Percentiles rank a stretch among this genome's conserved stretches.
Evolutionary conservation across 1,140 invertebrate species (phyloP).

Genomic region (Listronotus oregonensis): DNA sequence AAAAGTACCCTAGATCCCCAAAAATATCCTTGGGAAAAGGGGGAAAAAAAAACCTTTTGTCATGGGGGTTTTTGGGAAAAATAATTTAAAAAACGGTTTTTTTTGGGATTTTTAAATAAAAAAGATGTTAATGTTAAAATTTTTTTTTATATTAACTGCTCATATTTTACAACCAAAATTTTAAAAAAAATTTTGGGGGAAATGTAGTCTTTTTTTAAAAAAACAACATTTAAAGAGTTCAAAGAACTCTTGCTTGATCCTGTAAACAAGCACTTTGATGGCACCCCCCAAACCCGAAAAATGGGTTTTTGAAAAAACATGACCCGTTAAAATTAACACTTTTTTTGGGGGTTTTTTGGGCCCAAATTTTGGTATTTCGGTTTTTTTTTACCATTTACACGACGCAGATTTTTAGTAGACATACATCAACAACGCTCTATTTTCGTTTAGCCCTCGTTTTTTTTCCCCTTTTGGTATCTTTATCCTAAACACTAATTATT

Average conservation of each 20-base stretch:
- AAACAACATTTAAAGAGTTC: neutral
- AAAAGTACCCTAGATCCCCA: no score
- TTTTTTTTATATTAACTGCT: no score
- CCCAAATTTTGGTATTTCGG: neutral
- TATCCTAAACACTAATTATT: neutral
- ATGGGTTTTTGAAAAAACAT: neutral
- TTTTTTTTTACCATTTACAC: slow-evolving; percentile 7
- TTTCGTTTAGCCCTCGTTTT: neutral
- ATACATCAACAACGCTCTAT: slow-evolving; percentile 6
- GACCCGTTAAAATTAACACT: neutral
- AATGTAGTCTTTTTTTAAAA: neutral
- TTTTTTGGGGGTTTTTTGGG: neutral
- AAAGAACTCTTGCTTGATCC: neutral
- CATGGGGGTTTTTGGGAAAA: no score
- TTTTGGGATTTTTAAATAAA: no score
- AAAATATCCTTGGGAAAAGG: no score
- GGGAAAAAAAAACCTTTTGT: no score
- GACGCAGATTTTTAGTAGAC: slow-evolving; percentile 16
- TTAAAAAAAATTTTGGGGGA: neutral
- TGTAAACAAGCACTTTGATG: neutral
- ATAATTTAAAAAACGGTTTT: no score
- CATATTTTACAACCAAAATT: no score
- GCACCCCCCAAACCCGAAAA: neutral
- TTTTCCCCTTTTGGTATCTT: neutral
- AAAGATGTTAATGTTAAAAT: no score